Conservation (phyloP, 2,888 invertebrate species). For the Poecilus cupreus region DNA sequence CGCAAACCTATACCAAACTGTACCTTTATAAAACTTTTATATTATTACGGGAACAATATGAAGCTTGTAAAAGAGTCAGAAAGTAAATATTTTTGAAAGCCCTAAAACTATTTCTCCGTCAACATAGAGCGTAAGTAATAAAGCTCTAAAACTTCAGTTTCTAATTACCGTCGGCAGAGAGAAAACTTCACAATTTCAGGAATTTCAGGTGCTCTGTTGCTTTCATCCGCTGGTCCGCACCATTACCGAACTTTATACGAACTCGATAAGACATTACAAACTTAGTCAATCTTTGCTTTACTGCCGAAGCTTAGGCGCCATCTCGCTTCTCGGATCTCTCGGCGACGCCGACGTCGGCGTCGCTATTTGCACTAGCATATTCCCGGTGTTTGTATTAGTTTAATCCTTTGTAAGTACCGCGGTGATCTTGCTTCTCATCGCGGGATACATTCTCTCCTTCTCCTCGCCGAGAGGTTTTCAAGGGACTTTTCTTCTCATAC, state of each 20-base stretch:
- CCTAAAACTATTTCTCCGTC: too few species aligned
- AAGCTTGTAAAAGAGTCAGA: too few species aligned
- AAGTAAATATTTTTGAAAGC: too few species aligned
- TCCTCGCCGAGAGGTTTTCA: not conserved
- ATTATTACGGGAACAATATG: too few species aligned
- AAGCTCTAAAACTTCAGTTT: slow-evolving; percentile 63
- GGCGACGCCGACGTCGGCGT: not conserved
- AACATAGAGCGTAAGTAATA: slow-evolving; percentile 51
- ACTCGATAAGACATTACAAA: slow-evolving; percentile 71
- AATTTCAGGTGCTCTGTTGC: slow-evolving; percentile 37
- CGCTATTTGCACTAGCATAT: slow-evolving; percentile 50
- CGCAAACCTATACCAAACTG: too few species aligned
- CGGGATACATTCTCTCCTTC: not conserved
- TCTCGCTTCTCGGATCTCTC: not conserved
- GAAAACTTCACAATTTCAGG: slow-evolving; percentile 53
- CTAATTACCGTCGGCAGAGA: slow-evolving; percentile 43
- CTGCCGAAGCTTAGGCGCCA: slow-evolving; percentile 46
- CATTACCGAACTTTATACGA: slow-evolving; percentile 70
- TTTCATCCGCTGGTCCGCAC: slow-evolving; percentile 57
- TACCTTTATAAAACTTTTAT: too few species aligned
- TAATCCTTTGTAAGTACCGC: slow-evolving; percentile 67
- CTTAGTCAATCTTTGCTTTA: slow-evolving; percentile 72
- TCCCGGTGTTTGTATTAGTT: slow-evolving; percentile 58
- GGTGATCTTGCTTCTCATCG: slow-evolving; percentile 17
- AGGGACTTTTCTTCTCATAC: not conserved